These are phyloP conservation scores for Atlantisia rogersi DNA, from an alignment of 2,113 vertebrate genomes.

Conservation along the genomic window DNA sequence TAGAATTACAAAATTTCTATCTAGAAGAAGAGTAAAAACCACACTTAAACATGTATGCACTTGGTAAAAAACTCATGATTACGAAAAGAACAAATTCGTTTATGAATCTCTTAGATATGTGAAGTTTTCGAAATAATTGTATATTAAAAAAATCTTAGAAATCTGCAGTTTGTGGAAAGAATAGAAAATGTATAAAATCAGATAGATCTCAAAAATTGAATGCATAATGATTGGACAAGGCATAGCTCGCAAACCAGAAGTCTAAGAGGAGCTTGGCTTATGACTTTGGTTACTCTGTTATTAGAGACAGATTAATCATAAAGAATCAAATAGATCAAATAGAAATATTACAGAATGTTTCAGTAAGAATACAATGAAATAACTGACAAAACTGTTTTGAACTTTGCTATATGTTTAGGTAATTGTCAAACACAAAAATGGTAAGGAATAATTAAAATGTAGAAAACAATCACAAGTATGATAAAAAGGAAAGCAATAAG, in stretches of 20 bases:
- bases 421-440: background rate
- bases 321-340: background rate
- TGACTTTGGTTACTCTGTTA: background rate
- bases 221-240: background rate
- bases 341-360: background rate
- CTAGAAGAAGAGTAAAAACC: background rate
- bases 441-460: background rate
- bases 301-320: too few relatives aligned
- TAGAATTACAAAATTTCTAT: background rate
- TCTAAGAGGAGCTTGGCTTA: background rate
- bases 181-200: background rate
- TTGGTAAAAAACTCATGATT: background rate
- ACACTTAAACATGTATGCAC: background rate
- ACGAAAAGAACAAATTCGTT: background rate
- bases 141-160: background rate
- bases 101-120: background rate
- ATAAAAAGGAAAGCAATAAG: background rate
- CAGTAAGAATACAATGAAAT: background rate
- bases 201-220: background rate
- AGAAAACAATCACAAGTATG: background rate
- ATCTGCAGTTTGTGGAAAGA: background rate
- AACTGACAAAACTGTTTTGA: background rate
- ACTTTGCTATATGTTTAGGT: background rate
- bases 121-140: background rate
- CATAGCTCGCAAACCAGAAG: background rate